These are phyloP conservation scores for Ennomos fuscantarius DNA, from an alignment of 2,888 invertebrate species.

Conservation along the genomic window DNA sequence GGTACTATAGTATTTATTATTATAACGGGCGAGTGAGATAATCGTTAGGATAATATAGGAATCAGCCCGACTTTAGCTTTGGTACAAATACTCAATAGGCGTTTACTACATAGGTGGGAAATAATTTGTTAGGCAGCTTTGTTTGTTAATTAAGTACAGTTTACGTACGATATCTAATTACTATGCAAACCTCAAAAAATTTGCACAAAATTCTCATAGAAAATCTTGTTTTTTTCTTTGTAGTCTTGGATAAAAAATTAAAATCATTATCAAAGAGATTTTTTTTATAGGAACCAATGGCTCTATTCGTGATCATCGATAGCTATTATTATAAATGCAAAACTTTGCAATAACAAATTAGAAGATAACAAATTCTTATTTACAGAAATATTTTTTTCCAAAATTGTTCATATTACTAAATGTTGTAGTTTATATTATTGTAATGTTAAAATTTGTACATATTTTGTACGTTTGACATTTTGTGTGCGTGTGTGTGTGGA, in stretches of 20 bases:
- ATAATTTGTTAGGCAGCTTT: slow-evolving; percentile 58
- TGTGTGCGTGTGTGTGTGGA: slow-evolving; percentile 44
- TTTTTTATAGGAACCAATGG: slow-evolving; percentile 34
- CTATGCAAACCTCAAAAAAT: too few species aligned
- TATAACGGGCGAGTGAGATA: slow-evolving; percentile 66
- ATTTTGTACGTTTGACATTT: slow-evolving; percentile 45
- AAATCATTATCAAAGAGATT: neutral
- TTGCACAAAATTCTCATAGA: neutral
- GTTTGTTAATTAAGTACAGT: slow-evolving; percentile 35
- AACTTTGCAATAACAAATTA: slow-evolving; percentile 10
- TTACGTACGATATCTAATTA: slow-evolving; percentile 6
- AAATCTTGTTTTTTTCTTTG: neutral
- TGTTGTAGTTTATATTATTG: slow-evolving; percentile 28
- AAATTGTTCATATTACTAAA: slow-evolving; percentile 26
- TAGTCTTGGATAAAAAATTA: neutral
- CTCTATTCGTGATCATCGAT: slow-evolving; percentile 18
- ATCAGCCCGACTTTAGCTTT: slow-evolving; percentile 62
- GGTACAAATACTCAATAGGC: slow-evolving; percentile 82
- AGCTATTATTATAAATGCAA: neutral
- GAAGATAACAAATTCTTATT: slow-evolving; percentile 14
- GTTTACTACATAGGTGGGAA: slow-evolving; percentile 63
- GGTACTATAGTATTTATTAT: slow-evolving; percentile 2
- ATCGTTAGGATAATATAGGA: slow-evolving; percentile 32
- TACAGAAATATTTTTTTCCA: slow-evolving; percentile 17
- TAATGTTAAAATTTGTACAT: slow-evolving; percentile 40